These are phyloP conservation scores for Parasteatoda tepidariorum DNA, from an alignment of 1,140 invertebrate genomes.

Conservation along the genomic window DNA sequence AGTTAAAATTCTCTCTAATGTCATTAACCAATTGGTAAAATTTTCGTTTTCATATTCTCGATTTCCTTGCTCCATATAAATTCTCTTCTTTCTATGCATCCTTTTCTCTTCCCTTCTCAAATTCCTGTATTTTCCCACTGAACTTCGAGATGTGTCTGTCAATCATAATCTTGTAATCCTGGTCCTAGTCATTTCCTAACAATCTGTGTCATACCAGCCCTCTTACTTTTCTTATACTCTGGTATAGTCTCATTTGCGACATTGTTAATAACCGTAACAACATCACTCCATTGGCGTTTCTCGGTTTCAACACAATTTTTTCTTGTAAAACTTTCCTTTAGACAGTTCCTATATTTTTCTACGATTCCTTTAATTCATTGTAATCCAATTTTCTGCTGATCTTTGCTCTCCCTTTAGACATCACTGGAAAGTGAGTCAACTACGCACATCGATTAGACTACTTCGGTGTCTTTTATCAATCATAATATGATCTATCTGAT, in stretches of 20 bases:
- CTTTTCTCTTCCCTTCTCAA: conserved; percentile 11
- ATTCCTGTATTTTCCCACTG: conserved; percentile 2
- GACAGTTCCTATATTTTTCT: neutral
- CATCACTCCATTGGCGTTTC: neutral
- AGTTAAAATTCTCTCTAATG: neutral
- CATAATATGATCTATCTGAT: neutral
- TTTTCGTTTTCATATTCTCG: conserved; percentile 23
- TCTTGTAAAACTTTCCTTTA: neutral
- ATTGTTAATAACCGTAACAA: neutral
- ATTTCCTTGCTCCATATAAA: conserved; percentile 8
- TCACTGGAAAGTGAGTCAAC: neutral
- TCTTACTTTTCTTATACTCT: neutral
- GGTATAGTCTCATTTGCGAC: neutral
- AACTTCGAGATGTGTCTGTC: neutral
- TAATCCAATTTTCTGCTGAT: neutral
- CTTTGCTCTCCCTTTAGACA: neutral
- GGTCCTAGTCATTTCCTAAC: neutral
- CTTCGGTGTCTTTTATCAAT: neutral
- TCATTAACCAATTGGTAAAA: conserved; percentile 7
- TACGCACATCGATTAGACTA: neutral
- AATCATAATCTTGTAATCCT: conserved; percentile 13
- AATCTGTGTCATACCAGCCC: conserved; percentile 3
- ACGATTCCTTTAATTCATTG: neutral
- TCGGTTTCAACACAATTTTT: too few species aligned
- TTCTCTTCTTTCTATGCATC: neutral